Conservation (phyloP, 2,797 vertebrate species). For the Takifugu rubripes region DNA sequence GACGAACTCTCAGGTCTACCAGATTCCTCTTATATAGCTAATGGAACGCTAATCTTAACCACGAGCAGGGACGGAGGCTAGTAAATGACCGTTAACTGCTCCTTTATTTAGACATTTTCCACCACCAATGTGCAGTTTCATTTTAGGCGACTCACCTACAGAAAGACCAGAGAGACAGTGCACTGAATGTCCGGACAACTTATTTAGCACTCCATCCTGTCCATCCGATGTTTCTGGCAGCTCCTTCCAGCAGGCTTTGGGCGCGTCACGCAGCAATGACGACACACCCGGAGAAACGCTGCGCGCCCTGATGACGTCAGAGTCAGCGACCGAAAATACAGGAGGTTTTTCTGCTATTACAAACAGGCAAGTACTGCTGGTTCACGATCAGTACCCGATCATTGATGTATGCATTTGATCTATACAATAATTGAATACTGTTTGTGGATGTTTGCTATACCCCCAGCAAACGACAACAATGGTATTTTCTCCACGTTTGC, state of each 20-base stretch:
- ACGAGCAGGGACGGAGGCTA: conserved; percentile 11
- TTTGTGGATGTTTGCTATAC: accelerated
- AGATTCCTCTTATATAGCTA: conserved; percentile 7
- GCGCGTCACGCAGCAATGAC: conserved; percentile 38
- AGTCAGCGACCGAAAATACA: conserved; percentile 27
- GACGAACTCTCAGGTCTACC: not conserved
- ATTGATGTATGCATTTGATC: accelerated
- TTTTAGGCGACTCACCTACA: not conserved
- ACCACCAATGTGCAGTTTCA: not conserved
- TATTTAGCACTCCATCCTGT: conserved; percentile 31
- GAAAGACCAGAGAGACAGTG: not conserved
- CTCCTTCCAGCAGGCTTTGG: conserved; percentile 3
- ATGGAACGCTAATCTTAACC: conserved; percentile 16
- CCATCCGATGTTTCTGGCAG: conserved; percentile 40
- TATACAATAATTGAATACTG: accelerated
- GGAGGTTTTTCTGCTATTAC: conserved; percentile 13
- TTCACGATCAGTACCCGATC: accelerated
- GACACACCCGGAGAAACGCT: not conserved
- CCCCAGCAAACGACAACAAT: not conserved
- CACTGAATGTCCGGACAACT: not conserved
- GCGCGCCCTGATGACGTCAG: conserved; percentile 43
- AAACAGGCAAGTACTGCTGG: conserved; percentile 48
- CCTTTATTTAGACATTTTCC: not conserved
- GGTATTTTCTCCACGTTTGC: not conserved
- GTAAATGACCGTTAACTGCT: conserved; percentile 31